These are phyloP conservation scores for Oplegnathus fasciatus DNA, from an alignment of 2,113 vertebrate genomes.

Conservation along the genomic window DNA sequence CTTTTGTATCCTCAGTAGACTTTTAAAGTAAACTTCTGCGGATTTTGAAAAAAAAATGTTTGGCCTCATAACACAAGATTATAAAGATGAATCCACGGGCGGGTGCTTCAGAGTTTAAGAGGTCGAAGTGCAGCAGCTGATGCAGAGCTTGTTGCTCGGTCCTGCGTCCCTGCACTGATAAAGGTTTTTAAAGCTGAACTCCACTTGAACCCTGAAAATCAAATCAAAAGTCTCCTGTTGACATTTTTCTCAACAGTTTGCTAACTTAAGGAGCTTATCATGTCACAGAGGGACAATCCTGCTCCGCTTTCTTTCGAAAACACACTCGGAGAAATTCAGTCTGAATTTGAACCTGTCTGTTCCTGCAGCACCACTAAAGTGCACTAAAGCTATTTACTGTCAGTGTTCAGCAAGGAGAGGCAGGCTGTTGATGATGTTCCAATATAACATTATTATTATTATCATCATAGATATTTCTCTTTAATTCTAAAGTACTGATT, in stretches of 20 bases:
- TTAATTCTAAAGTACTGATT: no score
- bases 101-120: background rate
- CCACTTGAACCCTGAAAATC: conserved; percentile 32
- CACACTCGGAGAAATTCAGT: background rate
- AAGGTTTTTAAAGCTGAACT: conserved; percentile 28
- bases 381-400: background rate
- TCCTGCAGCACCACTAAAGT: background rate
- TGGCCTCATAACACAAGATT: background rate
- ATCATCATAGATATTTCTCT: no score
- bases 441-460: background rate
- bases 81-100: background rate
- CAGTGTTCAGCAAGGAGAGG: background rate
- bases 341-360: background rate
- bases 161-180: background rate
- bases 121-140: conserved; percentile 29
- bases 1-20: background rate
- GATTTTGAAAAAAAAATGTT: background rate
- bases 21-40: background rate
- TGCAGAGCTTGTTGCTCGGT: background rate
- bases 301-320: background rate
- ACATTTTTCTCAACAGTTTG: conserved; percentile 28
- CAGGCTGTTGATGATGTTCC: background rate
- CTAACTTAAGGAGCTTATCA: conserved; percentile 50
- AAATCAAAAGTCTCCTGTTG: conserved; percentile 39
- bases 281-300: conserved; percentile 19